Base-by-base conservation (phyloP, 2,888 invertebrate genomes). In the Cryptus viduatorius region DNA sequence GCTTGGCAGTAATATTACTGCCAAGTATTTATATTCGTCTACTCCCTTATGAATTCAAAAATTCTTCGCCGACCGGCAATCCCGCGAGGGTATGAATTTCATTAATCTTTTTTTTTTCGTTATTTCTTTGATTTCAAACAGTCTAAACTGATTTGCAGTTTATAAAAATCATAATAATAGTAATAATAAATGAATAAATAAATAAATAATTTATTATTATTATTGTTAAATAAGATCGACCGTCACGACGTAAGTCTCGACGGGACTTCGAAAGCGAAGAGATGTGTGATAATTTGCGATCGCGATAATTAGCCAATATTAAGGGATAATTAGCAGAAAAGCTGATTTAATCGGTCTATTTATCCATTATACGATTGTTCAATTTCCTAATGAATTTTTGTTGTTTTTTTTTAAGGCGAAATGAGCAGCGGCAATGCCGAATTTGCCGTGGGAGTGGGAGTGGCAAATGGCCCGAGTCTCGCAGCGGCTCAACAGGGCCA, bases 401-500 rank as follows among this genome's bases (percentile, higher is more conserved):
- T 82, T 14, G n/a, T 53, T 81, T 50, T 42, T 73, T 50, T 65
- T 82, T 1, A 19, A 88, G 88, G 84, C 76, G 86, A 87, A 65
- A 88, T 88, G 88, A 86, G 75, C 81, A 83, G 81, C 79, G 87
- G 85, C 48, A 87, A 79, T 78, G 81, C 79, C 44, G 86, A 88
- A 64, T 86, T 87, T 81, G 87, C 87, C 16, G 89, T 91, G 71
- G 91, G 92, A n/a, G 91, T 90, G 69, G 91, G 90, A 42, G 89
- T 90, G 44, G 91, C 93, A 72, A 90, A 91, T 44, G 90, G 90
- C 61, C 90, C 93, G 71, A 92, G 90, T 78, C 89, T 92, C 72
- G 90, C 91, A n/a, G 91, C 91, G 56, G 91, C 91, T 69, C 93
- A 92, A 84, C 93, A 92, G 69, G 92, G 93, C 83, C 95, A 95